Base-by-base conservation (phyloP, 2,797 vertebrate genomes). In the Arremon brunneinucha region DNA sequence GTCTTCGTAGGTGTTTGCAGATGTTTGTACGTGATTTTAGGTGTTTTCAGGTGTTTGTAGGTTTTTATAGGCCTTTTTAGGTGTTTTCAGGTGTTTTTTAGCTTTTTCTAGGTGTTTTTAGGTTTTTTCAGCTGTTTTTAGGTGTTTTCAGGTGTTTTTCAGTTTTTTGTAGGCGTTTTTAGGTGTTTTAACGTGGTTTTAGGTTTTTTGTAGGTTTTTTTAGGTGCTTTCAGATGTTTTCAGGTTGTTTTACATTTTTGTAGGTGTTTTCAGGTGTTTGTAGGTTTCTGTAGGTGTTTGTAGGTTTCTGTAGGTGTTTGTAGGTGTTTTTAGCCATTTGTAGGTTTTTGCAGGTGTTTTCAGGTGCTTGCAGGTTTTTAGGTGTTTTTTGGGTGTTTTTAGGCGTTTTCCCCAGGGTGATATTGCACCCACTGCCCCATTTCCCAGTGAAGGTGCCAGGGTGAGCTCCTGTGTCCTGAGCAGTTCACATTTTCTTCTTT, bases 401-500 rank as follows among this genome's bases (percentile, higher is more conserved):
- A 49, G 47, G 47, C 67, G 4, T 16, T 60, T 60, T 39, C 13
- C 12, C 28, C 24, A 7, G n/a, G 47, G 20, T 11, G 62, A 3
- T 65, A 30, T 2, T 37, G 15, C 10, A 22, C 39, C 11, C 39
- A 0, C 14, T 57, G 57, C 12, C 74, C 60, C 9, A 0, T 81
- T 75, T 57, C 35, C 77, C 57, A 15, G 2, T 0, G 22, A 27
- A 4, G 5, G 30, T 0, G 1, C 46, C 4, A 4, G 34, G 26
- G 20, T 23, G 50, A 24, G 39, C 2, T 21, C 11, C 16, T 3
- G 13, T 57, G 16, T 35, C 52, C 1, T 1, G 20, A 21, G 47
- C 43, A 28, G 64, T 30, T 0, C 71, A 15, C 53, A 24, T 30
- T 72, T 71, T 37, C 57, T 32, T 35, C 22, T 82, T 75, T 62